Evolutionary conservation across 2,888 invertebrate genomes (phyloP), one percentile per base, ranked within the genome.

Genomic region (Helobdella robusta): DNA sequence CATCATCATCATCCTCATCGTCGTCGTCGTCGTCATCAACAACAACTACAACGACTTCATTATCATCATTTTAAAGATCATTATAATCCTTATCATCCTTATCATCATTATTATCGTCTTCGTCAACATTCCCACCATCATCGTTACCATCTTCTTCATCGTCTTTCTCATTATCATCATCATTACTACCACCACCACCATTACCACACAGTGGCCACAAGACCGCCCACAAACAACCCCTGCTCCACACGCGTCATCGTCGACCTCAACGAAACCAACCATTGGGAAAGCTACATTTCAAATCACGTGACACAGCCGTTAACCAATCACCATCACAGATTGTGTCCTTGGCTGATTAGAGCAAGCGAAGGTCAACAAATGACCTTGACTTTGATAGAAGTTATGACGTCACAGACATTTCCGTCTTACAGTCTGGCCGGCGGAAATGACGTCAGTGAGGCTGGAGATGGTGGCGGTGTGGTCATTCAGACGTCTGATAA

Each of bases 321-420:
- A n/a, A 48, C 62, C 15, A 62, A 32, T 50, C 62, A 62, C 18
- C 20, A 25, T 28, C 36, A 23, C 23, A 28, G n/a, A 44, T 50
- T 32, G 23, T 70, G 70, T 65, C 68, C 70, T 20, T 70, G 70
- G 70, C 46, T 59, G 36, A 20, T 70, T n/a, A 44, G 54, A 11
- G 69, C 65, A 25, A 56, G 59, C 11, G 20, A 15, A 30, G 69
- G 69, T n/a, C 68, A 69, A 62, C 48, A 52, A n/a, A 50, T 69
- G 63, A 69, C 66, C 66, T 35, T 69, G 34, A 65, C 68, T 25
- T 59, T 69, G 35, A 30, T 62, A n/a, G 69, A 69, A 20, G 62
- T 69, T 46, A 23, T 46, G n/a, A 62, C 32, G 56, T 48, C 48
- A 18, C 32, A 11, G 28, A 2, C 15, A 30, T 56, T 56, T 56